phyloP scores from a whole-genome alignment of 2,113 vertebrate species.

The Thalassarche chlororhynchos region DNA sequence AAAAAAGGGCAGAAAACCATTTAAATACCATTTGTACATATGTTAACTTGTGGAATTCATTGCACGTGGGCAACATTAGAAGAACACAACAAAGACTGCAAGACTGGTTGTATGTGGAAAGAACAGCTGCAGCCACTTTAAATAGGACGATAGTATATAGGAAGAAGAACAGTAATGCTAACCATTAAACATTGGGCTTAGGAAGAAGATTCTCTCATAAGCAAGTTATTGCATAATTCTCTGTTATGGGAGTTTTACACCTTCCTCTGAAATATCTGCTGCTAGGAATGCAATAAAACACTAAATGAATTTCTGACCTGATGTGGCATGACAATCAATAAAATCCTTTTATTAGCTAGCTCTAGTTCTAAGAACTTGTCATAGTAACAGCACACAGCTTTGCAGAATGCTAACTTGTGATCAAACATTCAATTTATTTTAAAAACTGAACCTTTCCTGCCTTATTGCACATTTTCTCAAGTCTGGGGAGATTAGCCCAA shows the following conservation, averaged over 20 bases:
- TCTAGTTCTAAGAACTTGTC: conserved; percentile 42
- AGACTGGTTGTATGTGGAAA: not conserved
- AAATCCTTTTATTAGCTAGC: conserved; percentile 32
- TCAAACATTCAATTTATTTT: conserved; percentile 47
- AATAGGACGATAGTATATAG: not conserved
- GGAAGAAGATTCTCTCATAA: conserved; percentile 36
- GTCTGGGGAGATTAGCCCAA: not conserved
- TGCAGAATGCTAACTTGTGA: conserved; percentile 29
- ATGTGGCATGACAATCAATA: conserved; percentile 57
- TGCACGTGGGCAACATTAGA: not conserved
- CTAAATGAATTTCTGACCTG: conserved; percentile 57
- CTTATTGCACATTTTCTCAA: not conserved
- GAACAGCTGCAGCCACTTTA: not conserved
- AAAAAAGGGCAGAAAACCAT: not conserved
- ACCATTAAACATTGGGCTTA: not conserved
- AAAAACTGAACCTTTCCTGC: conserved; percentile 23
- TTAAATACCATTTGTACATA: not conserved
- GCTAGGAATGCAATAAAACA: conserved; percentile 50
- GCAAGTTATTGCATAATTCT: conserved; percentile 63
- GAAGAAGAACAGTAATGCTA: not conserved
- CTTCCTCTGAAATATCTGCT: conserved; percentile 51
- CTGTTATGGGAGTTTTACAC: conserved; percentile 54
- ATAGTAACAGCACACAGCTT: not conserved
- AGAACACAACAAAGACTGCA: not conserved
- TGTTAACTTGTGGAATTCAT: not conserved